Base-by-base conservation (phyloP, 2,797 vertebrate genomes). In the Myotis pilosus region DNA sequence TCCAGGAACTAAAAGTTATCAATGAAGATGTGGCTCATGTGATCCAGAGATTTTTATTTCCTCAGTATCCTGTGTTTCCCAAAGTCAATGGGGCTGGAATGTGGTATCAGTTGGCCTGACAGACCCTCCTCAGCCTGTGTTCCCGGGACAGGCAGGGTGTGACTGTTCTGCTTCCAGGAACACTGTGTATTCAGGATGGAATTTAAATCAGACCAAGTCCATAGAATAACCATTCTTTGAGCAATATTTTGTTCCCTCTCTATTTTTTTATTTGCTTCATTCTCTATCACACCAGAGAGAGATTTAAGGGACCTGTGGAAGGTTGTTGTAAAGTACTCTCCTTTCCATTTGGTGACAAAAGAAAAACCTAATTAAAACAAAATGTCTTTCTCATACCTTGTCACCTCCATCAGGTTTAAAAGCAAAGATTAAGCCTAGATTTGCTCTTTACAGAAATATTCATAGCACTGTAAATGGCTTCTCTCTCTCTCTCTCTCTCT, bases 171-270 rank as follows among this genome's bases (percentile, higher is more conserved):
- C 66, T 89, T 89, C 75, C 44, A 93, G 51, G 64, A 62, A 47
- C 80, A 78, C 49, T 53, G 25, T 44, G 7, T 41, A 25, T 51
- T 79, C 66, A 87, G 36, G 15, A 68, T 38, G 68, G 51, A 85
- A 92, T 76, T 79, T 49, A 88, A 89, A 95, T 83, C 87, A 94
- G 69, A 82, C 16, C 20, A 83, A 92, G 55, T 44, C 20, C 49
- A 89, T 0, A 13, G 71, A 84, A 60, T 75, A 96, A 57, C 51
- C 5, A 69, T 38, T 78, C 10, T 64, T 91, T 10, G 28, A 87
- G 33, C 74, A 86, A 87, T 75, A 74, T 17, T 92, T 91, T 80
- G 25, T 36, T 60, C 3, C 36, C 19, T 51, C 16, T 60, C 25
- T 72, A 78, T 85, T 47, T 90, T 74, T 86, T 82, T 79, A 69